Percentiles rank a stretch among this genome's conserved stretches.
Conservation (phyloP, 2,888 invertebrate species). For the Agriotes lineatus region DNA sequence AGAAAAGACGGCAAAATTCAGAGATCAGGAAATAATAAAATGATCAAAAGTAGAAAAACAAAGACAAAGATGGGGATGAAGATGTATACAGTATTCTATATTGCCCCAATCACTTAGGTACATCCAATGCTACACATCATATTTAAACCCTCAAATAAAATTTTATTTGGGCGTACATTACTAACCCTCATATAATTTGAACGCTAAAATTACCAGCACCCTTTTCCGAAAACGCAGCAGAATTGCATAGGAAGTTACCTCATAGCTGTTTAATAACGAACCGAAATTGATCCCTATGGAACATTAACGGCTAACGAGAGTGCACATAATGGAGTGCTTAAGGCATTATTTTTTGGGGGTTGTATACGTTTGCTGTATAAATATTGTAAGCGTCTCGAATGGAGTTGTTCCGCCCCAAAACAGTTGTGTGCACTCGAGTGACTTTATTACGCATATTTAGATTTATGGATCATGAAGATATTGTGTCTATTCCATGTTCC, state of each 20-base stretch:
- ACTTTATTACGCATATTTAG: constrained; percentile 48
- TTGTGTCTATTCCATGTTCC: constrained; percentile 42
- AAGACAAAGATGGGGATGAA: no score
- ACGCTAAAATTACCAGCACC: no score
- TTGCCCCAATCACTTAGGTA: no score
- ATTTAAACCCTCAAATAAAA: no score
- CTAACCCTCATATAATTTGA: no score
- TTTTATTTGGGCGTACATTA: no score
- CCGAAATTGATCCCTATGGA: constrained; percentile 14
- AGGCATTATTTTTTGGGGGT: constrained; percentile 17
- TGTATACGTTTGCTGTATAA: constrained; percentile 7
- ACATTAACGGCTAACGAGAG: constrained; percentile 15
- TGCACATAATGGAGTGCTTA: constrained; percentile 5
- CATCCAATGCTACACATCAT: no score
- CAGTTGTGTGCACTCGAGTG: constrained; percentile 40
- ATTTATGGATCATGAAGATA: constrained; percentile 47
- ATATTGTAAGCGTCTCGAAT: constrained; percentile 1
- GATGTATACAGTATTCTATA: no score
- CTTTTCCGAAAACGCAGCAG: no score
- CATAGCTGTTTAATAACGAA: not conserved
- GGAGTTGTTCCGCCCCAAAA: constrained; percentile 21
- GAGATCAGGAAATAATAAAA: no score
- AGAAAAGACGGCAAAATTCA: no score
- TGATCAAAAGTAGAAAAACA: no score
- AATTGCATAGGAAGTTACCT: not conserved